phyloP scores from a whole-genome alignment of 2,113 vertebrate species.

The Leucopsar rothschildi region DNA sequence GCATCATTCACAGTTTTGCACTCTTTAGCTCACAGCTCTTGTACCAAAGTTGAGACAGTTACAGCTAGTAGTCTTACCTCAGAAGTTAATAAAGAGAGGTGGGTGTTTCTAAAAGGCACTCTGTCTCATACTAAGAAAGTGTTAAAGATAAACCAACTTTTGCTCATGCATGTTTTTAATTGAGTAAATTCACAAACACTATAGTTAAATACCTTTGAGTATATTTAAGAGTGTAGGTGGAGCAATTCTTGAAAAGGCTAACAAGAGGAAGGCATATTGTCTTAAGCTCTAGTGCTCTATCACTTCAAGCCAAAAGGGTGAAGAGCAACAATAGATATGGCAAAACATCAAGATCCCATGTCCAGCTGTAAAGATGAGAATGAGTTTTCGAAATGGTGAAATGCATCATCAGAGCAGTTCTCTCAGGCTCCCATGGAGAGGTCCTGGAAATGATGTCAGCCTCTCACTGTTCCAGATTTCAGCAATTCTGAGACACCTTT shows the following conservation, averaged over 20 bases:
- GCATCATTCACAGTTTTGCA: neutral
- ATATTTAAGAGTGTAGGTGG: neutral
- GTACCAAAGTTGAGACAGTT: neutral
- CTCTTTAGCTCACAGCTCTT: neutral
- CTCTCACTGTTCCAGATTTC: neutral
- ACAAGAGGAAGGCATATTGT: neutral
- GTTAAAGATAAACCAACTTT: neutral
- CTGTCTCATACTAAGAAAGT: neutral
- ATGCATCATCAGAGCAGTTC: neutral
- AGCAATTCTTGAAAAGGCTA: neutral
- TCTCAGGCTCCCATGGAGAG: neutral
- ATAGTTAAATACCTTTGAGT: neutral
- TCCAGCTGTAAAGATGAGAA: neutral
- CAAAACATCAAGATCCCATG: neutral
- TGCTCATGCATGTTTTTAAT: neutral
- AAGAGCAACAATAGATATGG: neutral
- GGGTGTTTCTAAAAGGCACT: neutral
- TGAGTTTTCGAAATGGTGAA: neutral
- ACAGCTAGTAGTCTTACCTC: neutral
- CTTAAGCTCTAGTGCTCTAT: neutral
- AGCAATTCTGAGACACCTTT: neutral
- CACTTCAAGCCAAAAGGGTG: neutral
- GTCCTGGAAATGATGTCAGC: neutral
- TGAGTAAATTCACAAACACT: neutral
- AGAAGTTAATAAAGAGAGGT: neutral